A percentile compares a stretch with the other conserved stretches of the same genome.
phyloP scores from a whole-genome alignment of 2,113 vertebrate species.

The Engystomops pustulosus region DNA sequence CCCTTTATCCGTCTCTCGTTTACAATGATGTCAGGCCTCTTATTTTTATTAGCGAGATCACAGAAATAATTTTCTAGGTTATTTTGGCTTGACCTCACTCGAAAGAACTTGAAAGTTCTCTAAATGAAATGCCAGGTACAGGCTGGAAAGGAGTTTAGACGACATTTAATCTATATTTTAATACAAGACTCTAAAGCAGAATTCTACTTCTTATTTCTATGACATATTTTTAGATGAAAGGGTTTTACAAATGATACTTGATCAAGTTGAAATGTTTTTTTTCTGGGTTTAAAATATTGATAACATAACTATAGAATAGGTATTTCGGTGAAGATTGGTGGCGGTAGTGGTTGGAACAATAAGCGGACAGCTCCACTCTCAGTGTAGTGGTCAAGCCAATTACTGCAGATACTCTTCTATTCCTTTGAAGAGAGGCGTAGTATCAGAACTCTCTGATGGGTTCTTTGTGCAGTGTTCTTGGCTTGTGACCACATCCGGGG shows the following conservation, averaged over 20 bases:
- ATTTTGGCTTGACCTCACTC: conserved; percentile 20
- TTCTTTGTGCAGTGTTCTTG: too few relatives aligned
- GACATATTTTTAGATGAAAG: not conserved
- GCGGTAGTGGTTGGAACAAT: too few relatives aligned
- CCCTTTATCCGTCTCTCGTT: not conserved
- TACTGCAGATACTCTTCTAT: too few relatives aligned
- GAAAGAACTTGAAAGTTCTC: not conserved
- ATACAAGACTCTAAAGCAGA: not conserved
- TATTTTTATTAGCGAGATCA: conserved; percentile 6
- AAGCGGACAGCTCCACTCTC: too few relatives aligned
- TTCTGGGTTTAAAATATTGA: too few relatives aligned
- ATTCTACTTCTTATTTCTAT: conserved; percentile 1
- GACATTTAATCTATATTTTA: not conserved
- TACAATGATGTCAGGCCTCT: not conserved
- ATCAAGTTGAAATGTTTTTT: too few relatives aligned
- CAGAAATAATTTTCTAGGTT: conserved; percentile 25
- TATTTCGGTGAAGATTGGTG: too few relatives aligned
- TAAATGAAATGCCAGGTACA: not conserved
- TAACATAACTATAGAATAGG: too few relatives aligned
- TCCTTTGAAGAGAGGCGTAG: too few relatives aligned
- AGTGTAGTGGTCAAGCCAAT: too few relatives aligned
- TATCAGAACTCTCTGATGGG: too few relatives aligned
- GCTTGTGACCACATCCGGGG: too few relatives aligned
- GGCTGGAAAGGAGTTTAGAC: not conserved
- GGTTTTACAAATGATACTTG: not conserved